Percentiles rank a stretch among this genome's conserved stretches.
These are phyloP conservation scores for Dinomys branickii DNA, from an alignment of 2,113 vertebrate genomes.

Conservation along the genomic window DNA sequence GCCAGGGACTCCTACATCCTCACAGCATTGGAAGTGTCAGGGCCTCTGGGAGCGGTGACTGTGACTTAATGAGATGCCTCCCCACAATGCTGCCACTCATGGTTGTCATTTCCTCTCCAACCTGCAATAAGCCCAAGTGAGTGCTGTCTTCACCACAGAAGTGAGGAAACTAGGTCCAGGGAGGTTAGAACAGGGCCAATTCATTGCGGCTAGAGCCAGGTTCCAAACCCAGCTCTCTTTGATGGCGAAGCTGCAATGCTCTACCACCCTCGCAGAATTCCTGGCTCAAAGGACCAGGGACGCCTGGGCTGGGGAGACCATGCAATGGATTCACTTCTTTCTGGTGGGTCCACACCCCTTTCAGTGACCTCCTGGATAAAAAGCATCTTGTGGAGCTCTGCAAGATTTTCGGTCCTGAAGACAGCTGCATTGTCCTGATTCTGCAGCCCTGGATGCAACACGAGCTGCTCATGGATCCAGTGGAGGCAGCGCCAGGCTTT, in stretches of 20 bases:
- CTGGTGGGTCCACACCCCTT: fast-evolving
- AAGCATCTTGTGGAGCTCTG: not conserved
- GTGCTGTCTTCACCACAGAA: not conserved
- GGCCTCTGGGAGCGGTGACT: not conserved
- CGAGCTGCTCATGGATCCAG: not conserved
- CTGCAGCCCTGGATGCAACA: fast-evolving
- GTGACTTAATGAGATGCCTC: no score
- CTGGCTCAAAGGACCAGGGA: not conserved
- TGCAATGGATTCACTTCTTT: not conserved
- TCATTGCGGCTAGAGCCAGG: no score
- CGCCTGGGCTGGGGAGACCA: not conserved
- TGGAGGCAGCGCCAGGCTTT: fast-evolving
- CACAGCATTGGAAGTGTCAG: no score
- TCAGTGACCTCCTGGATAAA: not conserved
- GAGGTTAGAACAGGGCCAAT: not conserved
- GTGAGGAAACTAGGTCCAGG: not conserved
- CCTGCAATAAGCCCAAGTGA: not conserved
- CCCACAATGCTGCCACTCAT: fast-evolving
- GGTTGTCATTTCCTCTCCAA: not conserved
- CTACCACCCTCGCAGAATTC: not conserved
- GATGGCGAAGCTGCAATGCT: not conserved
- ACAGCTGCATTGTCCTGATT: no score
- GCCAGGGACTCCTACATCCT: not conserved
- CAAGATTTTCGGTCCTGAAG: not conserved
- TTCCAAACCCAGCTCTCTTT: not conserved